Percentiles rank a stretch among this genome's conserved stretches.
These are phyloP conservation scores for Clarias laeviceps DNA, from an alignment of 2,797 vertebrate genomes.

Conservation along the genomic window DNA sequence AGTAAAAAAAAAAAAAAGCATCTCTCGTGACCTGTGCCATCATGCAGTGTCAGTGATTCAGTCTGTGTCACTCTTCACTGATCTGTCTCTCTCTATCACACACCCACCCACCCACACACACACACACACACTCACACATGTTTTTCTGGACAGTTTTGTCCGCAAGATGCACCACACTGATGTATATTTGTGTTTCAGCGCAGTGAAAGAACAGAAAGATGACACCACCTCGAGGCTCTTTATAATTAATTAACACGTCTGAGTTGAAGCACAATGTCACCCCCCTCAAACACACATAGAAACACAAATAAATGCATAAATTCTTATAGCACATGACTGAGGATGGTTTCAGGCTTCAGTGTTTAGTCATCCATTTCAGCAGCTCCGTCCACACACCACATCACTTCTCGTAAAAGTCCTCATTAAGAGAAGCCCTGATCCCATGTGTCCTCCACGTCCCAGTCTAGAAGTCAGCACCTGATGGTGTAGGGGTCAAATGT, in stretches of 20 bases:
- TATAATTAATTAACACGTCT: not conserved
- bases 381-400: not conserved
- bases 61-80: not conserved
- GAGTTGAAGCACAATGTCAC: not conserved
- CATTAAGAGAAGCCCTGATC: conserved; percentile 2
- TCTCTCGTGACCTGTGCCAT: not conserved
- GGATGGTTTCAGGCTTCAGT: not conserved
- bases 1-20: not conserved
- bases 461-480: not conserved
- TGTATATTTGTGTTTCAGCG: not conserved
- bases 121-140: not conserved
- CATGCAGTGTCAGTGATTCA: not conserved
- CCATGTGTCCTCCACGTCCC: not conserved
- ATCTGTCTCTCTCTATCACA: not conserved
- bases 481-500: not conserved
- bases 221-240: not conserved
- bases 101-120: not conserved
- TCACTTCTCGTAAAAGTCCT: conserved; percentile 13
- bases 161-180: not conserved
- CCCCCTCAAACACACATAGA: not conserved
- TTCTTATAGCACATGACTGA: not conserved
- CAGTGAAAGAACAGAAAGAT: not conserved
- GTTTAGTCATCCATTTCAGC: not conserved
- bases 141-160: conserved; percentile 5
- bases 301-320: not conserved